Conservation (phyloP, 2,113 vertebrate genomes). For the Sapayoa aenigma region DNA sequence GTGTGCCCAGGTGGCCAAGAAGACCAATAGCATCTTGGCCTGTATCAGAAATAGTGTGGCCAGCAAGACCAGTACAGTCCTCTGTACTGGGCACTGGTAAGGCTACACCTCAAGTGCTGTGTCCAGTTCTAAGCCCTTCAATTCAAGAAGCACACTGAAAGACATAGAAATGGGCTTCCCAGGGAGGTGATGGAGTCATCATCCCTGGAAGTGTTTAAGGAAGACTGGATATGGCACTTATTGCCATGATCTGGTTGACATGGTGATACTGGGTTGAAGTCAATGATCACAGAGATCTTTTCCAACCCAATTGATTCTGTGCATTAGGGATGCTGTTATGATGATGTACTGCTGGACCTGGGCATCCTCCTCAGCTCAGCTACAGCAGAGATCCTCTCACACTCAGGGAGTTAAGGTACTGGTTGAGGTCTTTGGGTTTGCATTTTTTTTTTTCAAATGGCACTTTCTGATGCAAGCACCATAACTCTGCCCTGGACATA, state of each 20-base stretch:
- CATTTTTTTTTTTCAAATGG: background rate
- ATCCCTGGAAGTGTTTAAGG: background rate
- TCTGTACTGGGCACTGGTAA: background rate
- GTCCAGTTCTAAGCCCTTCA: background rate
- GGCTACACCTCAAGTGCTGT: background rate
- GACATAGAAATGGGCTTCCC: background rate
- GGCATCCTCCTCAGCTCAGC: fast-evolving
- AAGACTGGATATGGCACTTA: background rate
- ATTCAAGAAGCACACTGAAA: background rate
- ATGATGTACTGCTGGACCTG: background rate
- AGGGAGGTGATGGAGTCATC: background rate
- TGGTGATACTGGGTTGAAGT: background rate
- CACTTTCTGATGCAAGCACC: background rate
- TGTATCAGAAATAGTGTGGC: background rate
- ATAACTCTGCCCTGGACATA: background rate
- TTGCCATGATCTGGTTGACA: background rate
- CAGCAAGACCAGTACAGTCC: background rate
- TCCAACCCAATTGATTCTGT: background rate
- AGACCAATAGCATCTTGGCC: background rate
- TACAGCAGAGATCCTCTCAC: background rate
- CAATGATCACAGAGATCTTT: background rate
- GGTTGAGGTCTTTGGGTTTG: background rate
- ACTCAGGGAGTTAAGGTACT: background rate
- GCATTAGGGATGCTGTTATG: background rate
- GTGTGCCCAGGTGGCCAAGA: background rate